These are phyloP conservation scores for Lydus trimaculatus DNA, from an alignment of 2,888 invertebrate genomes.

Conservation along the genomic window DNA sequence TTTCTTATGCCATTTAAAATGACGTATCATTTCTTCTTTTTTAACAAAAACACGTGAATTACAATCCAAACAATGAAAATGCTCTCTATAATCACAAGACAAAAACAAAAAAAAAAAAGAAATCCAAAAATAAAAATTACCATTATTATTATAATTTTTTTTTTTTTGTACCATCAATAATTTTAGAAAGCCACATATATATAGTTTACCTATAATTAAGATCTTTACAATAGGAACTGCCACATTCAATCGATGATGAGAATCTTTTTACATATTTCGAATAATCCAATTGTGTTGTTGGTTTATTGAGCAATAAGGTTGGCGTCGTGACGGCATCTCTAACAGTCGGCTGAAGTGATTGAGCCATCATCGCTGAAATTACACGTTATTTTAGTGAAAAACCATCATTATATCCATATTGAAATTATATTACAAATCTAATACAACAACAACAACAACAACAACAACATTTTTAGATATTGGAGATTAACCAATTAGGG, in stretches of 20 bases:
- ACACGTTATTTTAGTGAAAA: too few relatives aligned
- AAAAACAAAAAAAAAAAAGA: neutral
- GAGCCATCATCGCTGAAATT: slow-evolving; percentile 63
- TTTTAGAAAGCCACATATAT: too few relatives aligned
- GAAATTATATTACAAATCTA: too few relatives aligned
- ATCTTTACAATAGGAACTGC: slow-evolving; percentile 85
- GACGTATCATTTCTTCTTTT: slow-evolving; percentile 98
- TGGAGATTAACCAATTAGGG: too few relatives aligned
- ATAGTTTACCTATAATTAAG: slow-evolving; percentile 74
- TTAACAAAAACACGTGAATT: slow-evolving; percentile 87
- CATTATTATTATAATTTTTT: slow-evolving; percentile 2
- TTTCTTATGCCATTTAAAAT: slow-evolving; percentile 99
- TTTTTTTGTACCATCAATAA: too few relatives aligned
- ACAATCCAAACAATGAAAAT: slow-evolving; percentile 92
- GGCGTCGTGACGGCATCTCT: slow-evolving; percentile 63
- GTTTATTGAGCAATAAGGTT: slow-evolving; percentile 65
- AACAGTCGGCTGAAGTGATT: slow-evolving; percentile 61
- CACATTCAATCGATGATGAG: slow-evolving; percentile 82
- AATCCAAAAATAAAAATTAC: neutral
- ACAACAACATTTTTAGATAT: too few relatives aligned
- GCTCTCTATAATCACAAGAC: slow-evolving; percentile 70
- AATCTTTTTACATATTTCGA: slow-evolving; percentile 89
- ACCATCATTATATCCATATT: too few relatives aligned
- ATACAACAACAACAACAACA: too few relatives aligned
- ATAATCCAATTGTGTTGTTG: slow-evolving; percentile 81